These are phyloP conservation scores for Listronotus oregonensis DNA, from an alignment of 1,140 invertebrate species.

Conservation along the genomic window DNA sequence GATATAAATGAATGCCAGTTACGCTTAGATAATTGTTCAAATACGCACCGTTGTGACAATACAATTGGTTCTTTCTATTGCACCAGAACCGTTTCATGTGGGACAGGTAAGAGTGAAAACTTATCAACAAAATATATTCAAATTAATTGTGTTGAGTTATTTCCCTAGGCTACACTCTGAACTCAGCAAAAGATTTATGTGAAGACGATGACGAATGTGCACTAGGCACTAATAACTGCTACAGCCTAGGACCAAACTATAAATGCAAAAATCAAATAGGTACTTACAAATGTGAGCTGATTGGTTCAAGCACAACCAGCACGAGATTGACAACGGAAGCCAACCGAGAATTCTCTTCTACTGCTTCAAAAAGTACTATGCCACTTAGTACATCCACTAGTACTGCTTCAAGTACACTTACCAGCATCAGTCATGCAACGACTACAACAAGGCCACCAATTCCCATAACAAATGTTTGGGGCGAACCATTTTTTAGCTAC, in stretches of 20 bases:
- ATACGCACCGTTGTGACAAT: slow-evolving; percentile 85
- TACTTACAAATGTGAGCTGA: slow-evolving; percentile 75
- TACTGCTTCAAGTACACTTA: not conserved
- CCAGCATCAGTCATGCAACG: not conserved
- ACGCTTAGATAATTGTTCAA: slow-evolving; percentile 62
- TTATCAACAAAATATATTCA: not conserved
- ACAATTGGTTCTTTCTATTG: slow-evolving; percentile 86
- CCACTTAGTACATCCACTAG: slow-evolving; percentile 6
- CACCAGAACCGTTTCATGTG: slow-evolving; percentile 83
- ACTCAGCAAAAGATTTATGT: slow-evolving; percentile 83
- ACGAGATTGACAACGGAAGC: too few species aligned
- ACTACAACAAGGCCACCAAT: slow-evolving; percentile 12
- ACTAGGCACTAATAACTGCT: slow-evolving; percentile 81
- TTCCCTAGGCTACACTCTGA: slow-evolving; percentile 79
- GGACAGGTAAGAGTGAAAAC: slow-evolving; percentile 67
- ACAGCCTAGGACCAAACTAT: slow-evolving; percentile 66
- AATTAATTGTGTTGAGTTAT: not conserved
- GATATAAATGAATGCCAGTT: slow-evolving; percentile 69
- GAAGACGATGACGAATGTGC: slow-evolving; percentile 94
- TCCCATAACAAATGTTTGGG: slow-evolving; percentile 17
- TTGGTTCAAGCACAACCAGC: slow-evolving; percentile 24
- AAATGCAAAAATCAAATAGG: slow-evolving; percentile 85
- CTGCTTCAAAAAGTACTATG: slow-evolving; percentile 1
- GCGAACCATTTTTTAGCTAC: slow-evolving; percentile 12
- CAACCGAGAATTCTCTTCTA: not conserved